Evolutionary conservation across 1,140 invertebrate species (phyloP).

Genomic region (Mizuhopecten yessoensis): DNA sequence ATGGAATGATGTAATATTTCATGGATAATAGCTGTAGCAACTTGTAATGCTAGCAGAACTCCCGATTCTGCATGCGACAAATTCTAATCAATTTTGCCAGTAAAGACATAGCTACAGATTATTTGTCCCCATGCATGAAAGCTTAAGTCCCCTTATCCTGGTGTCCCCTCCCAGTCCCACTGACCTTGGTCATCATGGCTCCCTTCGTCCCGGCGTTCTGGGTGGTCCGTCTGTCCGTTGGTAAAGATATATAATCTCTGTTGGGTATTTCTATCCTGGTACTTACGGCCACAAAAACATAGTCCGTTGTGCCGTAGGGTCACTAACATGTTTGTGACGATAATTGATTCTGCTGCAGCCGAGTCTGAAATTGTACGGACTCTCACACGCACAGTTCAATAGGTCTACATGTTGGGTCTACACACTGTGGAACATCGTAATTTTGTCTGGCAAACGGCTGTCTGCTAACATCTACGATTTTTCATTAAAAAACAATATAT

Average conservation of each 20-base stretch:
- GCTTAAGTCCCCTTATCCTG: background rate
- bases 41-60: background rate
- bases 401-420: background rate
- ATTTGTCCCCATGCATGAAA: background rate
- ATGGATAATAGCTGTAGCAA: background rate
- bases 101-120: background rate
- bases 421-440: background rate
- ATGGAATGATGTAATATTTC: constrained; percentile 16
- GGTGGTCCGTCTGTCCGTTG: background rate
- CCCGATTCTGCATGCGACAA: constrained; percentile 21
- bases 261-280: background rate
- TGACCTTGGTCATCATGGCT: background rate
- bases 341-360: constrained; percentile 24
- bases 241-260: background rate
- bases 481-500: constrained; percentile 28
- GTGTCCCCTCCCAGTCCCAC: background rate
- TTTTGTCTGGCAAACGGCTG: constrained; percentile 1
- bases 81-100: constrained; percentile 2
- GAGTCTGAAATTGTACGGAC: constrained; percentile 18
- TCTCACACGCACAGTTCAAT: constrained; percentile 14
- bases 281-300: background rate
- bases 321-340: constrained; percentile 33
- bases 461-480: background rate
- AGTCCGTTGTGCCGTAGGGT: background rate
- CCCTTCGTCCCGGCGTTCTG: background rate